phyloP scores from a whole-genome alignment of 2,888 invertebrate genomes.

The Ethmia dodecea region DNA sequence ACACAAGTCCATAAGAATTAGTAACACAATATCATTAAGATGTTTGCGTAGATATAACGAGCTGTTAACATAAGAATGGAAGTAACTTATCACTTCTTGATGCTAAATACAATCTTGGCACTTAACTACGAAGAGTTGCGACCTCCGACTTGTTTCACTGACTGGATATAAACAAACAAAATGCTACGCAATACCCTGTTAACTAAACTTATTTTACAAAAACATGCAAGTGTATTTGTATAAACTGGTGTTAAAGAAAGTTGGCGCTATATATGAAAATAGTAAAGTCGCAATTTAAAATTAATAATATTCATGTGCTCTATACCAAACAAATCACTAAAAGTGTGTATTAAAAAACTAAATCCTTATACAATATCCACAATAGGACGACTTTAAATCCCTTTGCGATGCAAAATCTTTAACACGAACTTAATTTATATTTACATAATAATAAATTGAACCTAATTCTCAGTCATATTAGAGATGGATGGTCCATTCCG shows the following conservation, averaged over 20 bases:
- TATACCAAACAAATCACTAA: constrained; percentile 17
- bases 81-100: neutral
- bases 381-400: constrained; percentile 35
- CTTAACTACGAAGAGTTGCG: constrained; percentile 4
- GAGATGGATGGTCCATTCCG: constrained; percentile 40
- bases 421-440: constrained; percentile 49
- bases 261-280: constrained; percentile 4
- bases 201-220: constrained; percentile 33
- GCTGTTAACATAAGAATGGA: constrained; percentile 1
- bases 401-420: constrained; percentile 32
- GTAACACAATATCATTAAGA: constrained; percentile 53
- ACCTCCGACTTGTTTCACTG: constrained; percentile 3
- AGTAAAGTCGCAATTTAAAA: constrained; percentile 17
- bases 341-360: constrained; percentile 22
- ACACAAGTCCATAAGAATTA: constrained; percentile 51
- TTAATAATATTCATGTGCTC: constrained; percentile 22
- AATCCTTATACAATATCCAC: constrained; percentile 29
- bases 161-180: constrained; percentile 18
- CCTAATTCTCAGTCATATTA: constrained; percentile 72
- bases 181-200: constrained; percentile 51
- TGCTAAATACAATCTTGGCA: constrained; percentile 11
- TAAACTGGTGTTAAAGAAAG: neutral
- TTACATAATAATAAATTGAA: constrained; percentile 64
- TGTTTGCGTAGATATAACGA: constrained; percentile 37
- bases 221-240: constrained; percentile 19